Evolutionary conservation across 2,797 vertebrate species (phyloP), one percentile per base, ranked within the genome.

Genomic region (Labeo calbasu): DNA sequence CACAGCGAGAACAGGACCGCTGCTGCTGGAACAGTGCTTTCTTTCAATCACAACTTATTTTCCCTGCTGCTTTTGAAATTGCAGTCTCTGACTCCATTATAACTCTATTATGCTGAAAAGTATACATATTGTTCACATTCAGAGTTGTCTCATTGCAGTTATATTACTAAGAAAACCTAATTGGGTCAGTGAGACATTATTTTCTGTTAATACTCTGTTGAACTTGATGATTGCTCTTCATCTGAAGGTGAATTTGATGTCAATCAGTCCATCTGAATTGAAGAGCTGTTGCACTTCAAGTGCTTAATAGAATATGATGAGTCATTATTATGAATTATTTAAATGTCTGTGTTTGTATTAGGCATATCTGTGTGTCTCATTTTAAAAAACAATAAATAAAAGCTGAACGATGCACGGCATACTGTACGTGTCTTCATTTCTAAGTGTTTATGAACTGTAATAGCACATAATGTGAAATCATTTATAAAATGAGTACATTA

Each of bases 11-110:
- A 72, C 5, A 4, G 23, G 51, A 71, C 40, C 36, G 57, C 32
- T n/a, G 10, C 17, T 43, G 46, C 48, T 61, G 46, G 46, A 75
- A 21, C 46, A 53, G 10, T 23, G n/a, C 82, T 19, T 68, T 21
- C 51, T 46, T 73, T 75, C 1, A 82, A 10, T 82, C 15, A 73
- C 53, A 59, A 32, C 68, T 28, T 55, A 17, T 40, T 55, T 81
- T 40, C 28, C 48, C 28, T 68, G 46, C 77, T 79, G 63, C 46
- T 68, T 36, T 23, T 51, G 48, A 79, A 68, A 68, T 53, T 79
- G 28, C 9, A 3, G 10, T 65, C 17, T 65, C 28, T 32, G 14
- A 19, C 15, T 65, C 5, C 13, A 48, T 19, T 57, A 19, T 14
- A 77, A 48, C 57, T 43, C 8, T 13, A 23, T 53, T 79, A 68